These are phyloP conservation scores for Bombus picipes DNA, from an alignment of 1,140 invertebrate genomes.

Conservation along the genomic window DNA sequence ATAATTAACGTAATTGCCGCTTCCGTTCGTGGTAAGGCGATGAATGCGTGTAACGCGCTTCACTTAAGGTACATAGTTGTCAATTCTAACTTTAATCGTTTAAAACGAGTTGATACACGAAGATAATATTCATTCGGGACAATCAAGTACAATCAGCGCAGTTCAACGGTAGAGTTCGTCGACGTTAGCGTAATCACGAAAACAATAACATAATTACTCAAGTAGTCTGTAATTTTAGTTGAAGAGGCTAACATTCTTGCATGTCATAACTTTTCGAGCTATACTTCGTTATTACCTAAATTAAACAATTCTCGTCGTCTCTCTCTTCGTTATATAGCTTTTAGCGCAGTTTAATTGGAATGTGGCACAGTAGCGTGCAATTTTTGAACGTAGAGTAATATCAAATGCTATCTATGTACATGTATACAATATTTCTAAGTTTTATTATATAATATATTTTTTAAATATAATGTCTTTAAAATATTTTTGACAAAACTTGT, in stretches of 20 bases:
- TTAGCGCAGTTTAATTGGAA: not conserved
- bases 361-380: not conserved
- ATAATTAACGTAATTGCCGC: slow-evolving; percentile 14
- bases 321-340: not conserved
- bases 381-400: not conserved
- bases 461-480: too few species aligned
- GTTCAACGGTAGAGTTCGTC: not conserved
- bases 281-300: not conserved
- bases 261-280: not conserved
- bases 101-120: not conserved
- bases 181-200: not conserved
- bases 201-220: slow-evolving; percentile 15
- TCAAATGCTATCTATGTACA: too few species aligned
- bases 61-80: not conserved
- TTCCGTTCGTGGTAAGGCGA: not conserved
- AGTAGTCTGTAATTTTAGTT: not conserved
- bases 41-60: not conserved
- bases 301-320: not conserved
- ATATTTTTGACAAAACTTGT: too few species aligned
- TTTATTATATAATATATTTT: too few species aligned
- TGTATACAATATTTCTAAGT: too few species aligned
- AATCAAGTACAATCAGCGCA: not conserved
- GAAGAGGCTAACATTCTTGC: not conserved
- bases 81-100: not conserved
- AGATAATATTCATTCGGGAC: not conserved